These are phyloP conservation scores for Ficedula albicollis DNA, from an alignment of 2,797 vertebrate genomes.

Conservation along the genomic window DNA sequence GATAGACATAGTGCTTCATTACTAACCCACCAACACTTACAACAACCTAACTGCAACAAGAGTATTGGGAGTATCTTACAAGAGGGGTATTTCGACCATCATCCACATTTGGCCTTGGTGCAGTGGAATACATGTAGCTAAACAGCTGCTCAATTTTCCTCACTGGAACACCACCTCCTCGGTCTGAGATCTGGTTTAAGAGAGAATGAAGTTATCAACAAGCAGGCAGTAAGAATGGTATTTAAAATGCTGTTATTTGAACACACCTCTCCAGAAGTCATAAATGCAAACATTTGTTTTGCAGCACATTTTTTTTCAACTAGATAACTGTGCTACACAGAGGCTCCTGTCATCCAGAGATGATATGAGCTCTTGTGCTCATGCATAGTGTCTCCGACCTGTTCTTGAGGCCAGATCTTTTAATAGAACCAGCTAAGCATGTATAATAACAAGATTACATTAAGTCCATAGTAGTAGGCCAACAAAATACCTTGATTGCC, in stretches of 20 bases:
- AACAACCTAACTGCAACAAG: background rate
- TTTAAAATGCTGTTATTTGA: background rate
- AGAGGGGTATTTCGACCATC: constrained; percentile 88
- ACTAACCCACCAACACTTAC: background rate
- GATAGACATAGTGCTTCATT: accelerated
- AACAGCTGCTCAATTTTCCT: constrained; percentile 93
- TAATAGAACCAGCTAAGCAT: background rate
- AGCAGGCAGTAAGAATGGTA: background rate
- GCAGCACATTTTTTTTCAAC: background rate
- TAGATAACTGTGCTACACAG: background rate
- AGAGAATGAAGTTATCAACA: background rate
- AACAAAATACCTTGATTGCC: constrained; percentile 89
- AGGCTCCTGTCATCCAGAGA: background rate
- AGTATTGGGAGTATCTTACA: constrained; percentile 77
- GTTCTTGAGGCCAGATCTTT: background rate
- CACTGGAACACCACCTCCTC: constrained; percentile 93
- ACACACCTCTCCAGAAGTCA: background rate
- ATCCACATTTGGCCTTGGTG: constrained; percentile 87
- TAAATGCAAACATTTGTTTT: background rate
- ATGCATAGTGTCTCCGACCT: background rate
- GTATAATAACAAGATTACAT: background rate
- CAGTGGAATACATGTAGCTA: constrained; percentile 97
- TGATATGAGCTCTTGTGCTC: background rate
- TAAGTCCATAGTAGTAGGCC: background rate
- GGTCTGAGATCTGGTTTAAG: constrained; percentile 89